Percentiles rank a stretch among this genome's conserved stretches.
Evolutionary conservation across 2,797 vertebrate genomes (phyloP).

Genomic region (Epinephelus awoara): DNA sequence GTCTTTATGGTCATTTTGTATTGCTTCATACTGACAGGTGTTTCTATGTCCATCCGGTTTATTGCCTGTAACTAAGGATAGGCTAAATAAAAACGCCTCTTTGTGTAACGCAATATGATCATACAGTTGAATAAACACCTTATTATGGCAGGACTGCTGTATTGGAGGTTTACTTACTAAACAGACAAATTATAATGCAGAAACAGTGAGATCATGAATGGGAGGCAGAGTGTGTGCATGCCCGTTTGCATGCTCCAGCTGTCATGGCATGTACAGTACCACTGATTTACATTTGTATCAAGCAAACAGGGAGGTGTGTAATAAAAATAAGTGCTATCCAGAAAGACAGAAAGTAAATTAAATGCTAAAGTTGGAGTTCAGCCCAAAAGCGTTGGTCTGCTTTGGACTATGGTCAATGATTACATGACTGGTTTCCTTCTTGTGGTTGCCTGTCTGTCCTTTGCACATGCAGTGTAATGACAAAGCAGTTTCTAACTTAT

Average conservation of each 20-base stretch:
- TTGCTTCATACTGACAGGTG: background rate
- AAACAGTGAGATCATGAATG: background rate
- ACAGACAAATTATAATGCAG: background rate
- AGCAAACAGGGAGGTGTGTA: background rate
- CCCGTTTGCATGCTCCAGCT: background rate
- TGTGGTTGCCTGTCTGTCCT: too few relatives aligned
- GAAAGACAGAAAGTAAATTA: background rate
- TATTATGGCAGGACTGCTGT: too few relatives aligned
- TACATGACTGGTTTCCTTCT: background rate
- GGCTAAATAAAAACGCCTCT: too few relatives aligned
- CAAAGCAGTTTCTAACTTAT: too few relatives aligned
- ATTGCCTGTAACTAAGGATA: too few relatives aligned
- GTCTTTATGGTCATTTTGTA: background rate
- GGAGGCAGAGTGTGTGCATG: background rate
- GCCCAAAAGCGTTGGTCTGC: background rate
- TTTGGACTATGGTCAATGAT: background rate
- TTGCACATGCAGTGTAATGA: too few relatives aligned
- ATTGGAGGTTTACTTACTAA: too few relatives aligned
- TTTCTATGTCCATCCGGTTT: background rate
- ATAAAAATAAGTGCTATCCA: fast-evolving
- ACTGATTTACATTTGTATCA: background rate
- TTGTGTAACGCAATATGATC: too few relatives aligned
- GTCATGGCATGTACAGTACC: background rate
- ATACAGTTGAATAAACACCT: too few relatives aligned
- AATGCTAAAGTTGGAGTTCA: background rate